Evolutionary conservation across 2,888 invertebrate genomes (phyloP).

Genomic region (Acheta domesticus): DNA sequence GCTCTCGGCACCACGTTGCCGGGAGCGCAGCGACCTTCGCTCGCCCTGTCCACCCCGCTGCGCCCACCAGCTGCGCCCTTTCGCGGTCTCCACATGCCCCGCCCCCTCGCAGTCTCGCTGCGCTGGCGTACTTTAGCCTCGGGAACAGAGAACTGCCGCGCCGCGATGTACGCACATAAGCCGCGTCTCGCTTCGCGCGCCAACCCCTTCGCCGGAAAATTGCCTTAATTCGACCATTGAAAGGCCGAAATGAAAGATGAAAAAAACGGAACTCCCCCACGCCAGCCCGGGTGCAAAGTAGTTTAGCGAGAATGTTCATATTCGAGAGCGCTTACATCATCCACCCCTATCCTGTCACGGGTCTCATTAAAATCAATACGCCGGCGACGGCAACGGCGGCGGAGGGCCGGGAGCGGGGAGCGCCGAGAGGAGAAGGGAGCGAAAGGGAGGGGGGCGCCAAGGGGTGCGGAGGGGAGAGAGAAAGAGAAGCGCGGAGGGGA

Average conservation of each 20-base stretch:
- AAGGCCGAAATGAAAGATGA: neutral
- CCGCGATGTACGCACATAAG: too few species aligned
- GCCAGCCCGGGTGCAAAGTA: neutral
- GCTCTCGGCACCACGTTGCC: too few species aligned
- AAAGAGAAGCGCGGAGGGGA: neutral
- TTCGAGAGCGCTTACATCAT: constrained; percentile 3
- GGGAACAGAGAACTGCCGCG: too few species aligned
- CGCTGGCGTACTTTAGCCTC: too few species aligned
- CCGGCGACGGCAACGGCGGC: neutral
- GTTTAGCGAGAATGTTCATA: constrained; percentile 9
- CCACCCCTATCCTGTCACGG: constrained; percentile 18
- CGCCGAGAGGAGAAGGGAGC: neutral
- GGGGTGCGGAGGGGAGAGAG: neutral
- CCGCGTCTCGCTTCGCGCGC: neutral
- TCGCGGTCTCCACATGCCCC: too few species aligned
- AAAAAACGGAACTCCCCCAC: neutral
- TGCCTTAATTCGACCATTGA: constrained; percentile 5
- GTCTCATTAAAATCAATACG: constrained; percentile 10
- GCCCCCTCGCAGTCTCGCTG: too few species aligned
- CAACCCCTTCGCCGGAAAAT: neutral
- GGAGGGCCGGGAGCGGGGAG: neutral
- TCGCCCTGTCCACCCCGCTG: too few species aligned
- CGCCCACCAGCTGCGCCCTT: too few species aligned
- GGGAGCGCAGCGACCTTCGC: too few species aligned
- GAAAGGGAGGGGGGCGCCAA: neutral